Conservation (phyloP, 2,113 vertebrate species). For the Dermatemys mawii region DNA sequence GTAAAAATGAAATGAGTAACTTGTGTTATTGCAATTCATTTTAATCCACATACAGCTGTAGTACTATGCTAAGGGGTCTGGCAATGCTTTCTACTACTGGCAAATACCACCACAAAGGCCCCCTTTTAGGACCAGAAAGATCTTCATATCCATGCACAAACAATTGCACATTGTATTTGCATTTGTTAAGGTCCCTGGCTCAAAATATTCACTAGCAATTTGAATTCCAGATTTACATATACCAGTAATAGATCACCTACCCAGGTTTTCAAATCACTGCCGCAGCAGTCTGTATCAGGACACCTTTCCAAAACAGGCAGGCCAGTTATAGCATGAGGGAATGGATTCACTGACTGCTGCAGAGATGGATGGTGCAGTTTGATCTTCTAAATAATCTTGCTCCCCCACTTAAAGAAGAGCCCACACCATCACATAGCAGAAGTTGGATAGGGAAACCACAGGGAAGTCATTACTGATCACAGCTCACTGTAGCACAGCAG, state of each 20-base stretch:
- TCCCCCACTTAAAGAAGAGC: not conserved
- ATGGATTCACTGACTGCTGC: not conserved
- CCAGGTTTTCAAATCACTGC: not conserved
- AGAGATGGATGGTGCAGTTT: not conserved
- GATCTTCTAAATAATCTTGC: not conserved
- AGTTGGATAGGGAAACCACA: not conserved
- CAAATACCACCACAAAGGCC: not conserved
- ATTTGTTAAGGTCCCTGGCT: not conserved
- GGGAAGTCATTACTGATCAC: not conserved
- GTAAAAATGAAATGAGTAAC: not conserved
- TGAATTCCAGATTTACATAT: not conserved
- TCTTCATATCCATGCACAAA: not conserved
- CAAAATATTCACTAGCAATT: rapidly evolving
- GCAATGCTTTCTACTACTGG: not conserved
- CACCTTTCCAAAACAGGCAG: not conserved
- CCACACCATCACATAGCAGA: not conserved
- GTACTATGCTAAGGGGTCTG: not conserved
- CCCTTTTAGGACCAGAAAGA: not conserved
- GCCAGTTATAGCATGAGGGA: not conserved
- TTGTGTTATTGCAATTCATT: constrained; percentile 13
- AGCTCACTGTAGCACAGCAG: not conserved
- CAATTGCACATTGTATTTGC: not conserved
- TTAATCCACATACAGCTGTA: not conserved
- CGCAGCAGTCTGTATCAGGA: not conserved
- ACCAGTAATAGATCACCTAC: not conserved